Base-by-base conservation (phyloP, 2,113 vertebrate species). In the Cygnus buccinator region DNA sequence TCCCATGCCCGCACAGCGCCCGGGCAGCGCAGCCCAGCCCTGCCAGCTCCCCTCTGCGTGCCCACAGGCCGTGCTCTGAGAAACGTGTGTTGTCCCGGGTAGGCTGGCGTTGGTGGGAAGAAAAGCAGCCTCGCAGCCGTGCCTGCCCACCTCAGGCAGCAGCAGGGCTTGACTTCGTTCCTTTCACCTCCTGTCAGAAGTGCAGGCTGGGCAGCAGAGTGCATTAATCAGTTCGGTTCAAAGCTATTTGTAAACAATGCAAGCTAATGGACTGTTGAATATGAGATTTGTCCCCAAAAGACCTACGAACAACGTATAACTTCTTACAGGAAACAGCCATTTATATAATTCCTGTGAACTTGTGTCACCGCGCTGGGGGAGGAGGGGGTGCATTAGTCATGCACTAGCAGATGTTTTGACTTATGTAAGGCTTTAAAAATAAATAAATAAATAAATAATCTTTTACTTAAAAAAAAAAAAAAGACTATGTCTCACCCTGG, bases 371-470 rank as follows among this genome's bases (percentile, higher is more conserved):
- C 13, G 7, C 63, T 65, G 74, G 63, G 79, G 67, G 78, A 78
- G 82, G 25, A n/a, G 67, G n/a, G 23, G 31, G 44, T 57, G 55
- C 73, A 39, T 95, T 91, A 91, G 84, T 89, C 86, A 92, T 23
- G 73, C 61, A 43, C 80, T 4, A 77, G 66, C 89, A 87, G 84
- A 93, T 86, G 89, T 72, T 92, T 46, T 67, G 46, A 48, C 78
- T 91, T 89, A 94, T 0, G 4, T 62, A 91, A 94, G 68, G 7
- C 12, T 48, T 48, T 22, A 48, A 48, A 48, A 48, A 48, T 48
- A 48, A 48, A 48, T 48, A 48, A 48, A 48, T 48, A 48, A 46
- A 46, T 46, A 46, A 46, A 48, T 22, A 46, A 48, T 22, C 43
- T 48, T 48, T 48, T 48, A 48, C 20, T 20, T 48, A 37, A 37